Conservation (phyloP, 1,140 invertebrate genomes). For the Bombus ignitus region DNA sequence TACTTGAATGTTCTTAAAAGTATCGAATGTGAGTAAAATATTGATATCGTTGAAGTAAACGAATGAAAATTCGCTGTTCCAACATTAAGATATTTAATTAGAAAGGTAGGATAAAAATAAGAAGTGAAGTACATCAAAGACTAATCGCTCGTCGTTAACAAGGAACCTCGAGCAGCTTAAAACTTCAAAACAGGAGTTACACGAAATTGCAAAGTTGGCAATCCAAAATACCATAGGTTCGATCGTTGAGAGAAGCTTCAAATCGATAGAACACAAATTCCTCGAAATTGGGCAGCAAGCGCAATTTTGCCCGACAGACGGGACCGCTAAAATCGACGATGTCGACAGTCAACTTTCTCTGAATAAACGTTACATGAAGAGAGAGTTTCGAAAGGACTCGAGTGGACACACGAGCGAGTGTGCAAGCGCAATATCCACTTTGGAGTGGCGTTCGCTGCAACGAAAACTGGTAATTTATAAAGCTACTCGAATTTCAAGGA, state of each 20-base stretch:
- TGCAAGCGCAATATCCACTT: not conserved
- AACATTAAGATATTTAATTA: not conserved
- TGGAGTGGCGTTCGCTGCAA: not conserved
- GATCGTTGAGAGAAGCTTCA: not conserved
- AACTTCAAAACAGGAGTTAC: not conserved
- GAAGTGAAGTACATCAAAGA: not conserved
- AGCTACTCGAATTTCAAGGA: not conserved
- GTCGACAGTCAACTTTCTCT: not conserved
- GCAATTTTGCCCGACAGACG: not conserved
- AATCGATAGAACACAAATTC: not conserved
- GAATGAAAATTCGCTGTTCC: too few relatives aligned
- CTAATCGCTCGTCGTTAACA: not conserved
- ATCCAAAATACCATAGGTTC: not conserved
- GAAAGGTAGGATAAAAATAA: not conserved
- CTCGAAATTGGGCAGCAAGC: not conserved
- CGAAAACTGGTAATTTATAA: constrained; percentile 15
- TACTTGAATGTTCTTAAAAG: not conserved
- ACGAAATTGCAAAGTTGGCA: not conserved
- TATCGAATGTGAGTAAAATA: too few relatives aligned
- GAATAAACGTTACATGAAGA: not conserved
- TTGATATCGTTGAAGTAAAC: too few relatives aligned
- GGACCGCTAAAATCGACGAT: not conserved
- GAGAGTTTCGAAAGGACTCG: not conserved
- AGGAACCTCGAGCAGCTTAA: not conserved
- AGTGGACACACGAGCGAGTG: not conserved